A percentile compares a stretch with the other conserved stretches of the same genome.
Evolutionary conservation across 1,140 invertebrate species (phyloP).

Genomic region (Dolichoris vasculosae): DNA sequence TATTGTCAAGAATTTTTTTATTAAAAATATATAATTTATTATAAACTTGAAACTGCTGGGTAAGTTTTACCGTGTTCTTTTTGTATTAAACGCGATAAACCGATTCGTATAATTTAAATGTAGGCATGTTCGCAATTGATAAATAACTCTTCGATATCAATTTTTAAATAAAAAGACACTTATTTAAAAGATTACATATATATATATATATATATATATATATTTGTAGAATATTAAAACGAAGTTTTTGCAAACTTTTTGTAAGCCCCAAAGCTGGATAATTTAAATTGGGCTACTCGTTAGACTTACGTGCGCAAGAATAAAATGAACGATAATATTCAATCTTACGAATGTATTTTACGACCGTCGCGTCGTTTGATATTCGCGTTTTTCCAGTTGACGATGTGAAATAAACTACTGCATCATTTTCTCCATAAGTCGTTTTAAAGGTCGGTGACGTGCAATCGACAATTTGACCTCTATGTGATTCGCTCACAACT

Average conservation of each 20-base stretch:
- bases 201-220: no score
- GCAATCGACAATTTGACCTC: slow-evolving; percentile 36
- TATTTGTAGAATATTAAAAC: no score
- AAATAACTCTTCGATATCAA: no score
- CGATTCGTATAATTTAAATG: no score
- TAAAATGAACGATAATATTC: not conserved
- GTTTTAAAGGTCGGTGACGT: slow-evolving; percentile 1
- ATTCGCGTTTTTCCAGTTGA: slow-evolving; percentile 8
- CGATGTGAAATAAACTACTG: not conserved
- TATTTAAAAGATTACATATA: no score
- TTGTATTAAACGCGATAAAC: no score
- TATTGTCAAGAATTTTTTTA: no score
- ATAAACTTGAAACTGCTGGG: no score
- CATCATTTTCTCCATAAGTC: not conserved
- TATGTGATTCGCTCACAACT: slow-evolving; percentile 9
- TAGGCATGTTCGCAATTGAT: no score
- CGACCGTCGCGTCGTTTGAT: not conserved
- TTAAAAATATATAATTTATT: no score
- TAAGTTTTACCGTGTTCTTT: no score
- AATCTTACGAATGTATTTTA: not conserved
- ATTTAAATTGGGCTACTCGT: not conserved
- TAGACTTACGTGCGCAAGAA: not conserved
- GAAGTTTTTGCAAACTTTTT: not conserved
- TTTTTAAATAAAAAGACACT: no score
- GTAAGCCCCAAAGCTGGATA: not conserved